phyloP scores from a whole-genome alignment of 2,797 vertebrate genomes.

The Phoeniculus purpureus region DNA sequence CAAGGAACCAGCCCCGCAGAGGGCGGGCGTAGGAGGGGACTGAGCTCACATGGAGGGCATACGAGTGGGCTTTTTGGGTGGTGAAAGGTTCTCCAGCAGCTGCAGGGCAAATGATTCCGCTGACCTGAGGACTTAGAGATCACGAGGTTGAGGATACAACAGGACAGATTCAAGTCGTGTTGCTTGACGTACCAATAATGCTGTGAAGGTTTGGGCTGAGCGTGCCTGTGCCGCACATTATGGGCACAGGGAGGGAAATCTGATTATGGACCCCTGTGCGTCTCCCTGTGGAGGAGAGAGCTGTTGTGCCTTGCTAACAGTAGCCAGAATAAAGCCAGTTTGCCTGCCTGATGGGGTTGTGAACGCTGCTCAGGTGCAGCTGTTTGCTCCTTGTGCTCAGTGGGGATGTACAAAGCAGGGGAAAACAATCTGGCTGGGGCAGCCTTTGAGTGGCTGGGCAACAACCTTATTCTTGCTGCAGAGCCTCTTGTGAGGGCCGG shows the following conservation, averaged over 20 bases:
- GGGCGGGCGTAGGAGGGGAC: fast-evolving
- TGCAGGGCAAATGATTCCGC: neutral
- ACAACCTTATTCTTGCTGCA: neutral
- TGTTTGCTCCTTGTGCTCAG: neutral
- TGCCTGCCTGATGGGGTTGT: fast-evolving
- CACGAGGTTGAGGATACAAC: neutral
- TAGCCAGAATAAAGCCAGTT: neutral
- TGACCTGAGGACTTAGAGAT: neutral
- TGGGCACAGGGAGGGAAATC: neutral
- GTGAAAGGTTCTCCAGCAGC: neutral
- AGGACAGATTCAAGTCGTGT: neutral
- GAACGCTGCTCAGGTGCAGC: neutral
- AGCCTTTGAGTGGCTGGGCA: neutral
- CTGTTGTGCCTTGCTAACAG: fast-evolving
- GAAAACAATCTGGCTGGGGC: neutral
- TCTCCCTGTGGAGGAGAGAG: neutral
- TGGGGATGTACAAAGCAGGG: neutral
- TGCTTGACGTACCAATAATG: neutral
- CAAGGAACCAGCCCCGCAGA: neutral
- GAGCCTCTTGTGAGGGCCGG: neutral
- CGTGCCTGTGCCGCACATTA: neutral
- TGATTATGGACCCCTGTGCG: neutral
- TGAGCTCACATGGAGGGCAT: neutral
- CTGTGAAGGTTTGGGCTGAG: neutral
- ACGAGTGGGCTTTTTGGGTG: neutral